These are phyloP conservation scores for Leptopilina clavipes DNA, from an alignment of 1,140 invertebrate genomes.

Conservation along the genomic window DNA sequence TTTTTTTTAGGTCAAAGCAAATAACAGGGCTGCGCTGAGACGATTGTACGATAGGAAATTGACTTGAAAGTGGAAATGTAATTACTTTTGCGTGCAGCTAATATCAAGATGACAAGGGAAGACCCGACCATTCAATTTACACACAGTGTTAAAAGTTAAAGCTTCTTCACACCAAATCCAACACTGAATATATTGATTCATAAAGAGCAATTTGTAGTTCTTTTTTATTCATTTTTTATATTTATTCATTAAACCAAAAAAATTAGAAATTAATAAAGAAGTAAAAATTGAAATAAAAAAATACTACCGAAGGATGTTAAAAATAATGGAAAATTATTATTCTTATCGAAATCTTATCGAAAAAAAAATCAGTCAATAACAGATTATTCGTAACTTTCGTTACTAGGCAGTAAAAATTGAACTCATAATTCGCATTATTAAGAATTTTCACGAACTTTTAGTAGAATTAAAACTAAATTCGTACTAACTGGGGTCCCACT, in stretches of 20 bases:
- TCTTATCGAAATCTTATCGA: no score
- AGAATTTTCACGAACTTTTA: no score
- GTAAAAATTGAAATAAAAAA: no score
- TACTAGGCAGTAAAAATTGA: no score
- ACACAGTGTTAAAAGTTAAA: conserved; percentile 1
- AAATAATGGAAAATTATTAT: no score
- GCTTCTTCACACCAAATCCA: not conserved
- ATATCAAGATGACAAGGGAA: conserved; percentile 31
- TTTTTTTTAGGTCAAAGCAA: conserved; percentile 44
- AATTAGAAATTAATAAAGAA: no score
- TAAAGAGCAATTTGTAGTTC: no score
- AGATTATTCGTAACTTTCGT: conserved; percentile 59
- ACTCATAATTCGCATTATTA: no score
- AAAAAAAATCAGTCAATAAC: conserved; percentile 60
- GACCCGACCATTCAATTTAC: conserved; percentile 18
- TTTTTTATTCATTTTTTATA: not conserved
- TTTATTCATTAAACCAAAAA: no score
- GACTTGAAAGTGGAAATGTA: conserved; percentile 55
- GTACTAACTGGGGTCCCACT: no score
- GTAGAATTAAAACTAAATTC: no score
- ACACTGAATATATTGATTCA: not conserved
- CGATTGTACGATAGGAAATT: conserved; percentile 58
- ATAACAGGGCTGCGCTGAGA: conserved; percentile 48
- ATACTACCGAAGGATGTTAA: not conserved
- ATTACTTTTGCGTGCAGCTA: conserved; percentile 59